Percentiles rank a stretch among this genome's conserved stretches.
phyloP scores from a whole-genome alignment of 2,113 vertebrate species.

The Microcebus tavaratra region DNA sequence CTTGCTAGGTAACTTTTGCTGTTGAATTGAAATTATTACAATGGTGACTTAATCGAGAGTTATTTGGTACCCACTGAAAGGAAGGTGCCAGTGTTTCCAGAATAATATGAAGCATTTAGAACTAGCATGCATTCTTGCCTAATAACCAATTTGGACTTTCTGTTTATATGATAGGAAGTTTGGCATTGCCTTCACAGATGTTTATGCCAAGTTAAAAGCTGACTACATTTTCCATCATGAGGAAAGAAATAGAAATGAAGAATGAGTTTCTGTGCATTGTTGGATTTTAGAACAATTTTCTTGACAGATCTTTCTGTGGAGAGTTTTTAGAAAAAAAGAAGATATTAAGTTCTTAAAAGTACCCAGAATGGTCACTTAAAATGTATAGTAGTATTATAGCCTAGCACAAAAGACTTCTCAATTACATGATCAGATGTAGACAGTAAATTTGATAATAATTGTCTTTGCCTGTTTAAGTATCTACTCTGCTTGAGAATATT shows the following conservation, averaged over 20 bases:
- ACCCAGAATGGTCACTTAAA: not conserved
- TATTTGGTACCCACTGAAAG: not conserved
- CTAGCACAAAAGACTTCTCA: not conserved
- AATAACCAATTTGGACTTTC: not conserved
- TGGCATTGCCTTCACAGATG: not conserved
- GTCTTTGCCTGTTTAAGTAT: not conserved
- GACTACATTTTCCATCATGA: not conserved
- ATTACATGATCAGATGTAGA: not conserved
- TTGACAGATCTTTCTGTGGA: not conserved
- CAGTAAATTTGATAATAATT: not conserved
- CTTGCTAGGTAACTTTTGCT: not conserved
- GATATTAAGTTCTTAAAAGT: not conserved
- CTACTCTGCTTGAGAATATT: not conserved
- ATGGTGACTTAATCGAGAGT: not conserved
- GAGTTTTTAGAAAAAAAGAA: not conserved
- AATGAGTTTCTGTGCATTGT: not conserved
- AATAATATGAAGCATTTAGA: not conserved
- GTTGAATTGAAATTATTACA: conserved; percentile 5
- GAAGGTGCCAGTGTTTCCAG: conserved; percentile 20
- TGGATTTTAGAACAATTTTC: conserved; percentile 21
- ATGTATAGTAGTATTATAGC: not conserved
- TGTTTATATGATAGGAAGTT: not conserved
- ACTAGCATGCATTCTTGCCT: not conserved
- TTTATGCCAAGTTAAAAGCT: not conserved
- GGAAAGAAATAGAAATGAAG: conserved; percentile 22